phyloP scores from a whole-genome alignment of 2,888 invertebrate species.

The Lycaena phlaeas region DNA sequence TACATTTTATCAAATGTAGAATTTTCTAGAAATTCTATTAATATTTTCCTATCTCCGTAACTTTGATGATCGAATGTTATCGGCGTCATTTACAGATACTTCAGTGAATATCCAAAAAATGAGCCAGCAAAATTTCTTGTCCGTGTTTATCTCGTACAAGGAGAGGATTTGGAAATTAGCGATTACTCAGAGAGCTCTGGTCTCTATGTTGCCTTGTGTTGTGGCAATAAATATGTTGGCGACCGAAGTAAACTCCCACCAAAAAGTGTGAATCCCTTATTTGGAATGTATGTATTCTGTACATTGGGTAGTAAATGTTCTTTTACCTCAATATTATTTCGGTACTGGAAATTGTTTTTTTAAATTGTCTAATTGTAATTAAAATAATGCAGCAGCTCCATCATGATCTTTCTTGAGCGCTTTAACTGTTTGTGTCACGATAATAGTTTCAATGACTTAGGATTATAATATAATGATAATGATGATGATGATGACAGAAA shows the following conservation, averaged over 20 bases:
- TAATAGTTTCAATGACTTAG: neutral
- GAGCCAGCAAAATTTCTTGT: conserved; percentile 76
- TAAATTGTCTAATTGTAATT: too few relatives aligned
- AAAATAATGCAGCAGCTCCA: too few relatives aligned
- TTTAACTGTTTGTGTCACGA: too few relatives aligned
- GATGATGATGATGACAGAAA: too few relatives aligned
- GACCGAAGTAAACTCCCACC: conserved; percentile 80
- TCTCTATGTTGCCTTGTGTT: conserved; percentile 80
- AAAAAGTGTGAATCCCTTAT: conserved; percentile 85
- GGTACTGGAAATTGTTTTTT: too few relatives aligned
- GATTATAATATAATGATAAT: too few relatives aligned
- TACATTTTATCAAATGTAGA: too few relatives aligned
- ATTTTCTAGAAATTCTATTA: too few relatives aligned
- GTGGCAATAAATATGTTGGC: conserved; percentile 74
- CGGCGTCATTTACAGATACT: conserved; percentile 45
- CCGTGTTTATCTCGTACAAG: conserved; percentile 84
- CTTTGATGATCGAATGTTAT: neutral
- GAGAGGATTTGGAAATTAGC: conserved; percentile 78
- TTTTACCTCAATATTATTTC: too few relatives aligned
- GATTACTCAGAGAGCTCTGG: conserved; percentile 82
- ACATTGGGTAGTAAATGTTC: too few relatives aligned
- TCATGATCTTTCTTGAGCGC: too few relatives aligned
- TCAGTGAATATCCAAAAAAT: conserved; percentile 75
- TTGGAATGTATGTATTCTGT: conserved; percentile 86
- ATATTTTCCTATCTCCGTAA: too few relatives aligned